Evolutionary conservation across 1,140 invertebrate genomes (phyloP), one percentile per base, ranked within the genome.

Genomic region (Diabrotica virgifera): DNA sequence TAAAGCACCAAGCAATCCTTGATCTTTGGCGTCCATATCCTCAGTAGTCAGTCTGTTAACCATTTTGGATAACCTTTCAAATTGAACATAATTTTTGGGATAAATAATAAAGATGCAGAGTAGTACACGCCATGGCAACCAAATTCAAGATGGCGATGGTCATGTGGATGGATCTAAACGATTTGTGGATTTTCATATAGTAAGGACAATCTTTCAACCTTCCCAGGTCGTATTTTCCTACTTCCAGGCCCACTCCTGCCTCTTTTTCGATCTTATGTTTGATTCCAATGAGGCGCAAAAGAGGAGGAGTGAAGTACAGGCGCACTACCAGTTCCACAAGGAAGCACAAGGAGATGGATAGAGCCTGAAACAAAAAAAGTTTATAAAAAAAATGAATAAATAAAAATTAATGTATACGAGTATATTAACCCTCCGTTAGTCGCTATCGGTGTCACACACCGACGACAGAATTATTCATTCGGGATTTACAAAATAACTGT

Each of bases 61-160:
- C 24, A 24, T 24, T 24, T 24, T 24, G 24, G 24, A 24, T 24
- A 24, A 24, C 24, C 24, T 24, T 46, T 46, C 40, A 46, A 46
- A 46, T 46, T 8, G 40, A 46, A 57, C 63, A 70, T 36, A 71
- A 50, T 80, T 86, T 87, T 71, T 82, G 83, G 52, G 87, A 83
- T 66, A 91, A 79, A 76, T 89, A 89, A 78, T 88, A 82, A 38
- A 90, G 78, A 73, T 90, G 89, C 57, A 89, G 77, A 13, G 85
- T 83, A 8, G 88, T 90, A 72, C 89, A 91, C 5, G 81, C 85
- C 77, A 93, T 86, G 0, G 88, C 83, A 7, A 87, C 76, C 71
- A 93, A 85, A 71, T 91, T 92, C 12, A 87, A 88, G 68, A 90
- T 85, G 4, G 90, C 89, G 62, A 90, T 87, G 38, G 77, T 80